A percentile compares a stretch with the other conserved stretches of the same genome.
These are phyloP conservation scores for Rachycentron canadum DNA, from an alignment of 2,797 vertebrate species.

Conservation along the genomic window DNA sequence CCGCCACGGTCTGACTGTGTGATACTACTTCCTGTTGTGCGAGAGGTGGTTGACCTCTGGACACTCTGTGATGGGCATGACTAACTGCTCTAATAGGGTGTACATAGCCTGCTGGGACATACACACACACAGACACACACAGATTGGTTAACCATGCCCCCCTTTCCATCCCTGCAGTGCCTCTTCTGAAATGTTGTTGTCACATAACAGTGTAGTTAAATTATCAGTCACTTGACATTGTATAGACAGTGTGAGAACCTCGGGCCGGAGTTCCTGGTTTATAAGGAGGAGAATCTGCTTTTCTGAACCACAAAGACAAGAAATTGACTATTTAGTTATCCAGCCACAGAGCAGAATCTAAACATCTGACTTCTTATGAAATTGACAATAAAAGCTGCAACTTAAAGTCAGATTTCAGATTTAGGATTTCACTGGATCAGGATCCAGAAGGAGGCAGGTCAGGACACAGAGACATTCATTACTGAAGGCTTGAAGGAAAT, in stretches of 20 bases:
- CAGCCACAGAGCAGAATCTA: too few species aligned
- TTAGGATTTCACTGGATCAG: too few species aligned
- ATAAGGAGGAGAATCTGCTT: too few species aligned
- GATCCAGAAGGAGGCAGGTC: too few species aligned
- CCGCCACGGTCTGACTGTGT: slow-evolving; percentile 77
- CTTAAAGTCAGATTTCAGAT: too few species aligned
- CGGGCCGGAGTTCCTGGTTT: background rate
- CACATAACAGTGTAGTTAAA: background rate
- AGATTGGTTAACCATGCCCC: slow-evolving; percentile 22
- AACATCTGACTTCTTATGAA: too few species aligned
- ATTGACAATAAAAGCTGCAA: too few species aligned
- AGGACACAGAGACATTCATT: too few species aligned
- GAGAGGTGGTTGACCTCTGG: slow-evolving; percentile 82
- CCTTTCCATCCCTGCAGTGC: background rate
- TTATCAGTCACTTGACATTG: background rate
- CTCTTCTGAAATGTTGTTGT: too few species aligned
- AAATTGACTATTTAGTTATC: too few species aligned
- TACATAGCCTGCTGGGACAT: slow-evolving; percentile 68
- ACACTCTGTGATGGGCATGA: slow-evolving; percentile 86
- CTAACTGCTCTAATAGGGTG: slow-evolving; percentile 82
- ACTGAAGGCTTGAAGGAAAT: too few species aligned
- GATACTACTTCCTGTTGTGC: slow-evolving; percentile 89
- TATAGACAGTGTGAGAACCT: background rate
- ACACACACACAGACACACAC: background rate
- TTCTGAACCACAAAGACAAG: too few species aligned